A percentile compares a stretch with the other conserved stretches of the same genome.
Conservation (phyloP, 2,888 invertebrate genomes). For the Nephrotoma flavescens region DNA sequence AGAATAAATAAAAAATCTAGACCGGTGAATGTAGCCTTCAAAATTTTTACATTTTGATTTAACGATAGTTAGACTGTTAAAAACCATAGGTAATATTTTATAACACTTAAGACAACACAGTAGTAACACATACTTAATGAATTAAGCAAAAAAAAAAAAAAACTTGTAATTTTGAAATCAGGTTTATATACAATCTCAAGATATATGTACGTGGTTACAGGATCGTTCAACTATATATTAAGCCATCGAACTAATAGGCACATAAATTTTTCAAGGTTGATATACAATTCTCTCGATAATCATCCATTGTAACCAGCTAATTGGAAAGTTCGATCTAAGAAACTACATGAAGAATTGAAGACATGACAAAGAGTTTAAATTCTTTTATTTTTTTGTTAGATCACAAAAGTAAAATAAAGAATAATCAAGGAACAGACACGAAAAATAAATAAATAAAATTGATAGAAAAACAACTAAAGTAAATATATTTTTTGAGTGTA, state of each 20-base stretch:
- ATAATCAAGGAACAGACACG: neutral
- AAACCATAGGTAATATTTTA: neutral
- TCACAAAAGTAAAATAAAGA: neutral
- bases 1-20: neutral
- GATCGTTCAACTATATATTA: neutral
- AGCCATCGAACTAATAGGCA: neutral
- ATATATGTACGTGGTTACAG: neutral
- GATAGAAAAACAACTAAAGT: neutral
- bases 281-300: neutral
- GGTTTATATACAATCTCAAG: neutral
- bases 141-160: neutral
- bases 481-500: neutral
- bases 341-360: neutral
- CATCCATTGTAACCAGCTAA: neutral
- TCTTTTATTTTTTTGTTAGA: neutral
- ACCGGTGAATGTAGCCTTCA: neutral
- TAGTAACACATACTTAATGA: neutral
- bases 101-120: neutral
- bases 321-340: neutral
- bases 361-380: neutral
- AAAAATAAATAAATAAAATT: neutral
- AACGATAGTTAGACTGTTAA: neutral
- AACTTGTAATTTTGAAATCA: neutral
- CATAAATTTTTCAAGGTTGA: neutral
- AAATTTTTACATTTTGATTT: neutral